phyloP scores from a whole-genome alignment of 1,140 invertebrate species.

The Macrotrachela quadricornifera region DNA sequence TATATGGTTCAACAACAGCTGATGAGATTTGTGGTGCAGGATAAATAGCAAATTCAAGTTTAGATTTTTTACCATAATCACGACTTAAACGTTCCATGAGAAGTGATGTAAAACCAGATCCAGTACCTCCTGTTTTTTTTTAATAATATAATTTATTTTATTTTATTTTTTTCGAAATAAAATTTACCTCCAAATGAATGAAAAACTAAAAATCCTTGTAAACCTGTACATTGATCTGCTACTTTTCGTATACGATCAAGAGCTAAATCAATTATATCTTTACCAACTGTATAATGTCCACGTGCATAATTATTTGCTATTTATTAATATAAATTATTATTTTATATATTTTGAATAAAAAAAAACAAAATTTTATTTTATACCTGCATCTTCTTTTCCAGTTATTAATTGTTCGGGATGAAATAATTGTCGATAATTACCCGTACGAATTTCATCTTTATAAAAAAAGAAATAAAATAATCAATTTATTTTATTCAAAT shows the following conservation, averaged over 20 bases:
- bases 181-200: constrained; percentile 24
- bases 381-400: constrained; percentile 50
- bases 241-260: constrained; percentile 54
- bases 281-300: constrained; percentile 14
- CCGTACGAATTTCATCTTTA: constrained; percentile 26
- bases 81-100: constrained; percentile 67
- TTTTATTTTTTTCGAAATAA: too few relatives aligned
- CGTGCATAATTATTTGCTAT: constrained; percentile 42
- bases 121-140: constrained; percentile 45
- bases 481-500: neutral
- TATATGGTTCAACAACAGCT: constrained; percentile 68
- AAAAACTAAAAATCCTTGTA: constrained; percentile 43
- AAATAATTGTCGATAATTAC: constrained; percentile 23
- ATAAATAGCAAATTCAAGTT: constrained; percentile 55
- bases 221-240: constrained; percentile 53
- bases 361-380: too few relatives aligned
- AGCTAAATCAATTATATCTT: constrained; percentile 38
- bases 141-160: too few relatives aligned
- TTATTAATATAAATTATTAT: too few relatives aligned
- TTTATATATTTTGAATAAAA: too few relatives aligned
- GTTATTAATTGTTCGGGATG: constrained; percentile 31
- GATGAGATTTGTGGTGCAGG: constrained; percentile 55
- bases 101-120: constrained; percentile 63
- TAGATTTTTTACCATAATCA: constrained; percentile 65
- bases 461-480: neutral